These are phyloP conservation scores for Leptodirus hochenwartii DNA, from an alignment of 2,888 invertebrate genomes.

Conservation along the genomic window DNA sequence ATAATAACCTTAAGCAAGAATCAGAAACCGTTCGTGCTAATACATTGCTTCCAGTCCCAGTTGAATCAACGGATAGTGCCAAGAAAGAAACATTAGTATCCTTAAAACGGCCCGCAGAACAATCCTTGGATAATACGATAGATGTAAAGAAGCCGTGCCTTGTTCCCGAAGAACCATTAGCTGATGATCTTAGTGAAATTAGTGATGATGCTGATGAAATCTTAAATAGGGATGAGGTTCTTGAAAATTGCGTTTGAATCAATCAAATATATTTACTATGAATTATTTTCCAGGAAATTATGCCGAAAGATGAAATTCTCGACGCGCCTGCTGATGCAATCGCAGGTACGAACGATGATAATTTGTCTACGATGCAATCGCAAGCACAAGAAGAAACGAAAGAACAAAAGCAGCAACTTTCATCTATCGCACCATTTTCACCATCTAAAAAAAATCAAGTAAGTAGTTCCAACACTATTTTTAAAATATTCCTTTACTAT, in stretches of 20 bases:
- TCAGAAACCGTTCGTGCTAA: constrained; percentile 4
- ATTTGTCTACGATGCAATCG: too few relatives aligned
- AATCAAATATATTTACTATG: background rate
- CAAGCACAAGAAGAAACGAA: constrained; percentile 4
- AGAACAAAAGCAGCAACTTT: constrained; percentile 16
- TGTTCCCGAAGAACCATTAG: constrained; percentile 30
- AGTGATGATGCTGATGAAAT: constrained; percentile 82
- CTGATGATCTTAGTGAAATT: constrained; percentile 68
- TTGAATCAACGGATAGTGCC: constrained; percentile 9
- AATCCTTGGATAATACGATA: constrained; percentile 24
- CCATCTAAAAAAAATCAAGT: too few relatives aligned
- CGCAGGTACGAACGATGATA: too few relatives aligned
- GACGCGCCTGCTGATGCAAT: too few relatives aligned
- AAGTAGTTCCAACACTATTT: too few relatives aligned
- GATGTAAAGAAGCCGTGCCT: constrained; percentile 29
- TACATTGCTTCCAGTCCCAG: background rate
- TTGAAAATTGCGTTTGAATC: too few relatives aligned
- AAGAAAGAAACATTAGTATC: constrained; percentile 15
- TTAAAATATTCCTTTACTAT: too few relatives aligned
- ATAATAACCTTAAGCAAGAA: constrained; percentile 10
- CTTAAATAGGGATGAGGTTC: constrained; percentile 58
- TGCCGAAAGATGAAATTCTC: too few relatives aligned
- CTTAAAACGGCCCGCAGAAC: constrained; percentile 21
- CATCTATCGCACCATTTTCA: too few relatives aligned
- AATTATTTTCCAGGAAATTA: too few relatives aligned